These are phyloP conservation scores for Epinephelus moara DNA, from an alignment of 2,113 vertebrate species.

Conservation along the genomic window DNA sequence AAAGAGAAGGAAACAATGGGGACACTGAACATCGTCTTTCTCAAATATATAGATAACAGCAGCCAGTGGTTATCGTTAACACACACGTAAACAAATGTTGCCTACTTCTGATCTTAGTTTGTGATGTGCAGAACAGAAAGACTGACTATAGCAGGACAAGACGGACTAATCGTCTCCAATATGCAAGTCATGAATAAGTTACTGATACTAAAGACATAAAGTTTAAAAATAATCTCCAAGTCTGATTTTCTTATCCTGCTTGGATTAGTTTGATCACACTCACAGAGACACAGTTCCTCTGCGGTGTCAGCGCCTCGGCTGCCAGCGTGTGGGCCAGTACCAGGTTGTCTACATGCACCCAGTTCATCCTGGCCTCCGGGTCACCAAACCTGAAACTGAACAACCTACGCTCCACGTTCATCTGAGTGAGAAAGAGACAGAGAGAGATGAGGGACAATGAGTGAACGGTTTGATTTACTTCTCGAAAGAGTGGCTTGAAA, in stretches of 20 bases:
- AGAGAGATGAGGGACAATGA: conserved; percentile 4
- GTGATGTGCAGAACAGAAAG: background rate
- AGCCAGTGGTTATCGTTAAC: background rate
- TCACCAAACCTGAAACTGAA: conserved; percentile 91
- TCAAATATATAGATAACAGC: background rate
- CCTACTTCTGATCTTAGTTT: background rate
- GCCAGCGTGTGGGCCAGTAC: conserved; percentile 90
- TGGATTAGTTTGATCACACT: conserved; percentile 67
- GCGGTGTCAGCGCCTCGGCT: conserved; percentile 86
- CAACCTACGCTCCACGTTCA: conserved; percentile 87
- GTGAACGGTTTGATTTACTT: background rate
- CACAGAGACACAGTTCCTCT: conserved; percentile 88
- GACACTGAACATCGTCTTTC: background rate
- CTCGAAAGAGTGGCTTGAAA: background rate
- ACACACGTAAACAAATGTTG: background rate
- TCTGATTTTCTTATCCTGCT: background rate
- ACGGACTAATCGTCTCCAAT: too few relatives aligned
- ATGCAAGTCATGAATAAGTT: background rate
- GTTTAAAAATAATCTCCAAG: background rate
- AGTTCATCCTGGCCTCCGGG: conserved; percentile 89
- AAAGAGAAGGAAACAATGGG: conserved; percentile 12
- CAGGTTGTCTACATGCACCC: conserved; percentile 93
- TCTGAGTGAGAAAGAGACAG: conserved; percentile 77
- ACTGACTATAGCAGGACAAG: background rate
- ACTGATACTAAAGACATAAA: background rate